phyloP scores from a whole-genome alignment of 2,797 vertebrate species.

The Sebastes wilsoni region DNA sequence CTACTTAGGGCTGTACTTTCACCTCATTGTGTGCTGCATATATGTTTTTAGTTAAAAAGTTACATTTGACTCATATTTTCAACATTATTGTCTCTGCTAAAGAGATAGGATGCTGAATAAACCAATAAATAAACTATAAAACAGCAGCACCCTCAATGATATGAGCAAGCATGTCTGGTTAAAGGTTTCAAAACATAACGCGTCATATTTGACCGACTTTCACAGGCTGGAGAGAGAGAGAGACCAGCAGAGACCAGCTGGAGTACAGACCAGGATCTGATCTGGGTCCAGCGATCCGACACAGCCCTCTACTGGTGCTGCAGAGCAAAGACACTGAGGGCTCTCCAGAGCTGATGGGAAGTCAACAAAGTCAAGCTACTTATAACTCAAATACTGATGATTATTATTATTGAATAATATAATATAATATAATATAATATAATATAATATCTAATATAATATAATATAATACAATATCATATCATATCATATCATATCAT shows the following conservation, averaged over 20 bases:
- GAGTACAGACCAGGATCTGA: neutral
- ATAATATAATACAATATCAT: too few species aligned
- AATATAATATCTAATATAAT: too few species aligned
- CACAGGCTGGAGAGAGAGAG: neutral
- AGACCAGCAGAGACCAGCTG: neutral
- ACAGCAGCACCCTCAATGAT: neutral
- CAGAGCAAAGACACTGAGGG: neutral
- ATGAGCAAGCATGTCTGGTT: neutral
- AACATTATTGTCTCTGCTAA: neutral
- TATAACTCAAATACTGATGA: neutral
- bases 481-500: too few species aligned
- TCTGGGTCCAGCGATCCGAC: neutral
- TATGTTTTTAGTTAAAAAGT: neutral
- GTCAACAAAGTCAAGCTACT: neutral
- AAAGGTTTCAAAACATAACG: conserved; percentile 28
- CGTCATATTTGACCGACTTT: conserved; percentile 58
- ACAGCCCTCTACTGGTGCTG: conserved; percentile 32
- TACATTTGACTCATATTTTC: neutral
- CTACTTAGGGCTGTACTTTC: too few species aligned
- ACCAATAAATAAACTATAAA: too few species aligned
- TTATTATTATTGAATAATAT: too few species aligned
- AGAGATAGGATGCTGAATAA: neutral
- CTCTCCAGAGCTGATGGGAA: neutral
- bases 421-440: too few species aligned
- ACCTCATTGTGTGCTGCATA: neutral